These are phyloP conservation scores for Orius laevigatus DNA, from an alignment of 1,140 invertebrate species.

Conservation along the genomic window DNA sequence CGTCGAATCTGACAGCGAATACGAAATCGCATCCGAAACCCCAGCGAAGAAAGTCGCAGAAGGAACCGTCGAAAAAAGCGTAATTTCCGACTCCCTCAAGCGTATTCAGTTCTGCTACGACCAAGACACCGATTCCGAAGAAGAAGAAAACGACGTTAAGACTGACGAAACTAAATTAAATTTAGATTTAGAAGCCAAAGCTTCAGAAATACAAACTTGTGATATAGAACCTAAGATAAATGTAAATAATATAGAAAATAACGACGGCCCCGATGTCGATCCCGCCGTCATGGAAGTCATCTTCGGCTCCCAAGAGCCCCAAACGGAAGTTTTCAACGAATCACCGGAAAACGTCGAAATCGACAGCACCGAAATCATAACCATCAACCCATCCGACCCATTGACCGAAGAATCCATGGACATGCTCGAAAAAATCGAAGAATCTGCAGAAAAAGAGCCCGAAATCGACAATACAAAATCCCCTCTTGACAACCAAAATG, in stretches of 20 bases:
- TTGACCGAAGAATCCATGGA: not conserved
- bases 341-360: slow-evolving; percentile 1
- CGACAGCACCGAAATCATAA: slow-evolving; percentile 3
- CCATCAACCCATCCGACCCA: slow-evolving; percentile 1
- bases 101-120: slow-evolving; percentile 6
- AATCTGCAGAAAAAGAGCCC: no score
- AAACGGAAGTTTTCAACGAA: not conserved
- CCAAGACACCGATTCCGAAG: slow-evolving; percentile 1
- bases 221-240: not conserved
- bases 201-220: not conserved
- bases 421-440: no score
- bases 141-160: not conserved
- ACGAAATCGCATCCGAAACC: not conserved
- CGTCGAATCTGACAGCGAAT: not conserved
- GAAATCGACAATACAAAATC: no score
- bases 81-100: slow-evolving; percentile 4
- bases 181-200: not conserved
- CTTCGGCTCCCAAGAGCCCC: not conserved
- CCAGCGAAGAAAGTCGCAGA: not conserved
- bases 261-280: no score
- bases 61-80: not conserved
- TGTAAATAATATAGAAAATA: no score
- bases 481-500: no score
- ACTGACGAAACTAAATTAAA: not conserved
- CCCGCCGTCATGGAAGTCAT: slow-evolving; percentile 7